A percentile compares a stretch with the other conserved stretches of the same genome.
Evolutionary conservation across 1,140 invertebrate species (phyloP).

Genomic region (Contarinia nasturtii): DNA sequence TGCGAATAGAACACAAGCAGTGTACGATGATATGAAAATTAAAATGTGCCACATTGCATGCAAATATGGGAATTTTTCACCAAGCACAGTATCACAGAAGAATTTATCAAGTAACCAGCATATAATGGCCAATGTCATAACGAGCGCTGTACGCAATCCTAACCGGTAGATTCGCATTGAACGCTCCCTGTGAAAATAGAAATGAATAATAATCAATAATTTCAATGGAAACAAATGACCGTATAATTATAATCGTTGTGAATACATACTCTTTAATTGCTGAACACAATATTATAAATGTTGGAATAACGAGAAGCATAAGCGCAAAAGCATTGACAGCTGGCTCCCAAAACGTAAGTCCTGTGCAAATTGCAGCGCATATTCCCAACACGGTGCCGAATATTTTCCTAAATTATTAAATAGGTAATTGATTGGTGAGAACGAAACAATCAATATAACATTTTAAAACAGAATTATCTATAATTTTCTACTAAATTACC

Average conservation of each 20-base stretch:
- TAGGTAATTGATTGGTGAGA: no score
- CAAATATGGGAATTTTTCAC: conserved; percentile 56
- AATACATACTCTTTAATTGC: conserved; percentile 40
- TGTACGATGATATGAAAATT: conserved; percentile 58
- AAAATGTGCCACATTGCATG: conserved; percentile 66
- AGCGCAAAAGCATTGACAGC: conserved; percentile 58
- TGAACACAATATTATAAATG: conserved; percentile 39
- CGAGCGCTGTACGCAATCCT: conserved; percentile 39
- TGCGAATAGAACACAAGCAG: conserved; percentile 51
- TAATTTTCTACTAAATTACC: conserved; percentile 23
- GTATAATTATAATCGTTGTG: no score
- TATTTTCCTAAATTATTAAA: conserved; percentile 27
- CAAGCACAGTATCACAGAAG: conserved; percentile 57
- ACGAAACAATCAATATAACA: no score
- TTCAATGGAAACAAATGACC: conserved; percentile 1
- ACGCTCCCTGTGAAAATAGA: conserved; percentile 32
- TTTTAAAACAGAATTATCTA: conserved; percentile 4
- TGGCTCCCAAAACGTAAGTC: conserved; percentile 47
- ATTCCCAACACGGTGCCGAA: conserved; percentile 32
- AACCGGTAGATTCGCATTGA: conserved; percentile 42
- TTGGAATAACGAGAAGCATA: conserved; percentile 51
- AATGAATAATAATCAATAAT: no score
- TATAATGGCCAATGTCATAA: conserved; percentile 45
- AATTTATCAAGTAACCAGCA: conserved; percentile 61
- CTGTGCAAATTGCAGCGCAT: conserved; percentile 40